phyloP scores from a whole-genome alignment of 2,888 invertebrate genomes.

The Dryobota labecula region DNA sequence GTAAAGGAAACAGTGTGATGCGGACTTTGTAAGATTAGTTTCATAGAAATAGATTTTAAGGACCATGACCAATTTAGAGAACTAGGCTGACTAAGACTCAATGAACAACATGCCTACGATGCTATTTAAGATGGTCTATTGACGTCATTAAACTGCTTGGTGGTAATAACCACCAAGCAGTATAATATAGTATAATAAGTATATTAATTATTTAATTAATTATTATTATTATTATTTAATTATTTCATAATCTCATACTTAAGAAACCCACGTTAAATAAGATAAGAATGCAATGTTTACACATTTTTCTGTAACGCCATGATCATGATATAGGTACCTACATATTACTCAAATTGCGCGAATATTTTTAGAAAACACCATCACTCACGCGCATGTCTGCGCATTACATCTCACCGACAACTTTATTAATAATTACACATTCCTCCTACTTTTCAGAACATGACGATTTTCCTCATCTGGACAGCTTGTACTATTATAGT shows the following conservation, averaged over 20 bases:
- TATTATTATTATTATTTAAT: conserved; percentile 8
- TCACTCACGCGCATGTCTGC: conserved; percentile 36
- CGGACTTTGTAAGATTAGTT: neutral
- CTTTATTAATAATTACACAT: conserved; percentile 32
- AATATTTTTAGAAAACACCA: conserved; percentile 37
- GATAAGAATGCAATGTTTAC: conserved; percentile 31
- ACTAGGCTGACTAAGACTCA: neutral
- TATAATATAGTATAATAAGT: no score
- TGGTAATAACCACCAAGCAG: no score
- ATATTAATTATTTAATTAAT: no score
- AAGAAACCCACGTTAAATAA: conserved; percentile 10
- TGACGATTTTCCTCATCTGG: conserved; percentile 3
- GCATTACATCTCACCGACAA: conserved; percentile 36
- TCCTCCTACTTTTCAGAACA: conserved; percentile 10
- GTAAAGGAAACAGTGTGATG: neutral
- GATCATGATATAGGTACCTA: neutral
- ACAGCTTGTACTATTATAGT: conserved; percentile 14
- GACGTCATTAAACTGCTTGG: conserved; percentile 1
- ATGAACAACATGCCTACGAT: neutral
- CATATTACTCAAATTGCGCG: conserved; percentile 29
- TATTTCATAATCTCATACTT: conserved; percentile 1
- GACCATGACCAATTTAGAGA: neutral
- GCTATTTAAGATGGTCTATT: no score
- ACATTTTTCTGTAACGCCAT: conserved; percentile 15
- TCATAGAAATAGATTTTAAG: neutral